Base-by-base conservation (phyloP, 1,140 invertebrate genomes). In the Drosophila truncata region DNA sequence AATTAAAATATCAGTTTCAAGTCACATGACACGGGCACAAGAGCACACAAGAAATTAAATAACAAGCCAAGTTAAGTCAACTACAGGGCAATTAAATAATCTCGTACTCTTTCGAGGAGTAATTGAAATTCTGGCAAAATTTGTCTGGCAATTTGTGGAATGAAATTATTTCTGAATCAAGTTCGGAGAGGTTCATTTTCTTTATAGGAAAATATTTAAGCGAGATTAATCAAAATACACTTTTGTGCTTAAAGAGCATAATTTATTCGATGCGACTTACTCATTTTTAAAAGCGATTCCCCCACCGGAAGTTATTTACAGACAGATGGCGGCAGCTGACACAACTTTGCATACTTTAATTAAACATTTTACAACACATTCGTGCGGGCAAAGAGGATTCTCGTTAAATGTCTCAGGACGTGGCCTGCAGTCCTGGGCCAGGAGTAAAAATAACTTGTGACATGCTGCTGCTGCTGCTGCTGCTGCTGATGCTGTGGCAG, bases 1-100 rank as follows among this genome's bases (percentile, higher is more conserved):
- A 85, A 85, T 85, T 85, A 85, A 85, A 85, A 85, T 82, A 82
- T 85, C 82, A 85, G 72, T 85, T 85, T 81, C 78, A 73, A 60
- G 63, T 65, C 65, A 60, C 82, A 77, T 67, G 78, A 78, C 82
- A 81, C 52, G 44, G 60, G 47, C 41, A 62, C 35, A 42, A 55
- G 52, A 29, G 49, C 41, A 37, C 31, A 52, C 54, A 65, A 61
- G 42, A 60, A 62, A 63, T 78, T 59, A 78, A 58, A 62, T 78
- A 71, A 78, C 49, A 65, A 60, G 61, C 23, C 31, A 54, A 41
- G 46, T 42, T 69, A 49, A 70, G 66, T 70, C 66, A 70, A 55
- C 47, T 67, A 23, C 66, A 65, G 41, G 62, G 42, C 61, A 62
- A 57, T 60, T 25, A 47, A 44, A 41, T 65, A 25, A 33, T 52